These are phyloP conservation scores for Zaprionus ornatus DNA, from an alignment of 1,140 invertebrate species.

Conservation along the genomic window DNA sequence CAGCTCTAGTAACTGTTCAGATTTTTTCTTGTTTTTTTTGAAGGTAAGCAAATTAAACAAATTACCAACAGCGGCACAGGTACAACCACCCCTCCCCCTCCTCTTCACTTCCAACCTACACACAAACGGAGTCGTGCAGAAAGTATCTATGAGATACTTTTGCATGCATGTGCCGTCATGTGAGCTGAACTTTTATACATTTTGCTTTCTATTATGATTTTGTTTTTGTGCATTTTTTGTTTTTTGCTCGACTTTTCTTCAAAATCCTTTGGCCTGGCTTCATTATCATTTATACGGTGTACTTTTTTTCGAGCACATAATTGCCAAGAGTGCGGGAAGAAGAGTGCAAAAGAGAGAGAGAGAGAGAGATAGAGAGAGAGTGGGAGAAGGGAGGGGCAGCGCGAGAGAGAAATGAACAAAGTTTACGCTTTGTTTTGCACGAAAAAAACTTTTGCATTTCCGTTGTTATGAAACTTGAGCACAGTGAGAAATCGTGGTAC, in stretches of 20 bases:
- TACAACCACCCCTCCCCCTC: background rate
- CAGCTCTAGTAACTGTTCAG: background rate
- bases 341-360: slow-evolving; percentile 40
- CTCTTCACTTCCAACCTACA: slow-evolving; percentile 1
- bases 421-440: slow-evolving; percentile 72
- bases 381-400: slow-evolving; percentile 19
- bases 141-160: slow-evolving; percentile 76
- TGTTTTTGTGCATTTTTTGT: background rate
- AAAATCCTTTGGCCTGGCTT: slow-evolving; percentile 66
- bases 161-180: slow-evolving; percentile 72
- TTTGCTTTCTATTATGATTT: slow-evolving; percentile 43
- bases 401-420: slow-evolving; percentile 39
- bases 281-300: slow-evolving; percentile 74
- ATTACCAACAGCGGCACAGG: slow-evolving; percentile 56
- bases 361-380: slow-evolving; percentile 28
- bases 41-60: slow-evolving; percentile 81
- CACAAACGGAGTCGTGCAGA: slow-evolving; percentile 32
- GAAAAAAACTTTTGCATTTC: slow-evolving; percentile 77
- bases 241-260: slow-evolving; percentile 64
- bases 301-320: slow-evolving; percentile 69
- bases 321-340: slow-evolving; percentile 48
- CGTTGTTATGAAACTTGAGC: slow-evolving; percentile 80
- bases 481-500: slow-evolving; percentile 21
- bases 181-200: slow-evolving; percentile 41
- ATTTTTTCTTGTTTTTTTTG: slow-evolving; percentile 29